Percentiles rank a stretch among this genome's conserved stretches.
Conservation (phyloP, 2,797 vertebrate genomes). For the Enteromius radiatus region DNA sequence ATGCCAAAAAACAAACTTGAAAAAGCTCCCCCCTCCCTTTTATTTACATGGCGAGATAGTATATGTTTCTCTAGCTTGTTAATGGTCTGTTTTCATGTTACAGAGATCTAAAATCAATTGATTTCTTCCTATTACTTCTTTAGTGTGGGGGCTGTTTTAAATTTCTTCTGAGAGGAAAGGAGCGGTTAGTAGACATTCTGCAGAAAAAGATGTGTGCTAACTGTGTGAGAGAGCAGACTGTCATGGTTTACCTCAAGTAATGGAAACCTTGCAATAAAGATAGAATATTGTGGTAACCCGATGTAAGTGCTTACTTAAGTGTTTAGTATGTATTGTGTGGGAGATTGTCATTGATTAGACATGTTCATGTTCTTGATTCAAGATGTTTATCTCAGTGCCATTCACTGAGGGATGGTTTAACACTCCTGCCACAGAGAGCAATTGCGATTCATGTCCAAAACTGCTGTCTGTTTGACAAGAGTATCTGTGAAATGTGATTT, state of each 20-base stretch:
- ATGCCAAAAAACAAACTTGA: background rate
- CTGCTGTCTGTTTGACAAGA: slow-evolving; percentile 22
- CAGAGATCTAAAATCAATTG: background rate
- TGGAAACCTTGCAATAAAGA: background rate
- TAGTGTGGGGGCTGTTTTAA: background rate
- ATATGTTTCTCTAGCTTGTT: background rate
- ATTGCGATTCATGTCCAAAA: background rate
- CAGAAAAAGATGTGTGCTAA: background rate
- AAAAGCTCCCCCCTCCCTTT: background rate
- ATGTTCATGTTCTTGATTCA: slow-evolving; percentile 3
- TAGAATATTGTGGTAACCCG: background rate
- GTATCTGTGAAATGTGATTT: slow-evolving; percentile 16
- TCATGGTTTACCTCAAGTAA: slow-evolving; percentile 2
- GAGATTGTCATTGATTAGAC: background rate
- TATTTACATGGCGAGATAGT: background rate
- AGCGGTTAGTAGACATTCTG: background rate
- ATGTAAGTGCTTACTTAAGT: background rate
- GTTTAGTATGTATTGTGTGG: background rate
- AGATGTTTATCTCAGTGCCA: background rate
- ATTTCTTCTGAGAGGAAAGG: slow-evolving; percentile 9
- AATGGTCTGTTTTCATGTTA: background rate
- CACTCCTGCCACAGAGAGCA: background rate
- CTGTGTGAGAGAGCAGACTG: background rate
- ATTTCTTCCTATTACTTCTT: background rate
- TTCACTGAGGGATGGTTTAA: slow-evolving; percentile 20